Conservation (phyloP, 2,113 vertebrate genomes). For the Orycteropus afer region DNA sequence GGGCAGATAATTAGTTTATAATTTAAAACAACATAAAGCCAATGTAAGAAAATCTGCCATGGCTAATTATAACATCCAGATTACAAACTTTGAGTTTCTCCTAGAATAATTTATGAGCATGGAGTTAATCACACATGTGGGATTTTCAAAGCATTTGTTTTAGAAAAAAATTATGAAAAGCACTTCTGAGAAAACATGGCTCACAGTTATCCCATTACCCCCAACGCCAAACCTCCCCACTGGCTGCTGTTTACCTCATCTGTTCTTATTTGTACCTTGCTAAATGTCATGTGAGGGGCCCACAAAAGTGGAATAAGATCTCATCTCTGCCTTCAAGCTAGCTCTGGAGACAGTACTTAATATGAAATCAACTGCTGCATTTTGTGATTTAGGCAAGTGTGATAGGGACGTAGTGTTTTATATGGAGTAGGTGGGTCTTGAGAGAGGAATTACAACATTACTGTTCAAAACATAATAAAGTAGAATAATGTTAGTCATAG, state of each 20-base stretch:
- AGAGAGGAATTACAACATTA: background rate
- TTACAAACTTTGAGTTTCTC: conserved; percentile 32
- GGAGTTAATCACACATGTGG: conserved; percentile 34
- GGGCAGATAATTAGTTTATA: background rate
- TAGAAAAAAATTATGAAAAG: conserved; percentile 39
- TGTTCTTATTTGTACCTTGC: background rate
- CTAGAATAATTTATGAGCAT: conserved; percentile 34
- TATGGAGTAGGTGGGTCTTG: background rate
- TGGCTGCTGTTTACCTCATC: background rate
- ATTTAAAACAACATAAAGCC: conserved; percentile 11
- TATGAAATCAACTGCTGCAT: background rate
- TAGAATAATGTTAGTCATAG: background rate
- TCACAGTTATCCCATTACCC: background rate
- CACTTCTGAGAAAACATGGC: conserved; percentile 1
- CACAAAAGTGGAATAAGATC: background rate
- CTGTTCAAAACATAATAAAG: background rate
- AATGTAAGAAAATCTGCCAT: conserved; percentile 41
- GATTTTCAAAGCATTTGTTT: conserved; percentile 54
- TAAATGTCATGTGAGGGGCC: background rate
- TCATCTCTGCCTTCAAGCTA: conserved; percentile 5
- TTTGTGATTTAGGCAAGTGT: background rate
- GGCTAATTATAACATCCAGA: conserved; percentile 46
- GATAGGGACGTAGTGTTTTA: background rate
- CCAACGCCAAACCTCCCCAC: background rate
- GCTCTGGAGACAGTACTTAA: background rate